Evolutionary conservation across 1,140 invertebrate genomes (phyloP), one percentile per base, ranked within the genome.

Genomic region (Meloidogyne hapla): DNA sequence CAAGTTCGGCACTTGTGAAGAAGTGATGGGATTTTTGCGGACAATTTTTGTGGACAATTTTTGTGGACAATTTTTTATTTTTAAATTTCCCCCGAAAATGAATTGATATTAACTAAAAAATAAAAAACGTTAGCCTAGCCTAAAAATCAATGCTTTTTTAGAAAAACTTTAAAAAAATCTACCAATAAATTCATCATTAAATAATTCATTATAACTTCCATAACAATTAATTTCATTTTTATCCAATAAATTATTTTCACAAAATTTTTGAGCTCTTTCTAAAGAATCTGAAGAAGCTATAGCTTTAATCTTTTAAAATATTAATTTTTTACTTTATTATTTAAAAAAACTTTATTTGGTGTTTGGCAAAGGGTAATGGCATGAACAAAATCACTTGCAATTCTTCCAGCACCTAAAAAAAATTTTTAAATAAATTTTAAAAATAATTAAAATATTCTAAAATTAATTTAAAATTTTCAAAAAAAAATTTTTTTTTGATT

Each of bases 111-210:
- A n/a, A n/a, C n/a, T n/a, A n/a, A n/a, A n/a, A n/a, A n/a, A n/a
- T n/a, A n/a, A n/a, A n/a, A n/a, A n/a, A n/a, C n/a, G n/a, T n/a
- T n/a, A n/a, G n/a, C n/a, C n/a, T n/a, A n/a, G n/a, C n/a, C 33
- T 33, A 33, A 33, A 33, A 33, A 33, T 33, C 4, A 8, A 6
- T 33, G 33, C 4, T 33, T 33, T 33, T 33, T n/a, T n/a, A n/a
- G n/a, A n/a, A n/a, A 26, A 74, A 9, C 12, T 28, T 15, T 10
- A 38, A 73, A 26, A 64, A 64, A 25, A 18, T 40, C 15, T 15
- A 77, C 76, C 76, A 25, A 77, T 77, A 10, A 79, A 13, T n/a
- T 56, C 15, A 21, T 68, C 15, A 62, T 23, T 45, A 15, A 77
- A 67, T 38, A 80, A 26, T 45, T 79, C 69, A 6, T 15, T 26